phyloP scores from a whole-genome alignment of 2,888 invertebrate genomes.

The Barypeithes pellucidus region DNA sequence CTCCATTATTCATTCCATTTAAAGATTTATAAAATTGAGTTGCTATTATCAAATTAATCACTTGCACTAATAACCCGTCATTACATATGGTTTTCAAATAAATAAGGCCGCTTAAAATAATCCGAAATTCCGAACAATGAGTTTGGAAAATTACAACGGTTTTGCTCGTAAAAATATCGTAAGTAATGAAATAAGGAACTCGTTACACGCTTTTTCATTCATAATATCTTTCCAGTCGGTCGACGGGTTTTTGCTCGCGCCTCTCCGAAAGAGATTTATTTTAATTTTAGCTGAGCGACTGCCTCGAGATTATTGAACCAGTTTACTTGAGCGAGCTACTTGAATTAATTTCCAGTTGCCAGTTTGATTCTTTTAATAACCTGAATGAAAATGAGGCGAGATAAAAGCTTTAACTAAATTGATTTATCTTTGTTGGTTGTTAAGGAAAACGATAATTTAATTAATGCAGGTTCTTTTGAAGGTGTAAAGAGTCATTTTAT shows the following conservation, averaged over 20 bases:
- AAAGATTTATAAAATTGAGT: too few species aligned
- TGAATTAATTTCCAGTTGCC: conserved; percentile 62
- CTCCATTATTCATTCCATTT: too few species aligned
- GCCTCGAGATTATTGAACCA: conserved; percentile 62
- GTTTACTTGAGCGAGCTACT: conserved; percentile 64
- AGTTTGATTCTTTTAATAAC: conserved; percentile 54
- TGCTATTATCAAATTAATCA: not conserved
- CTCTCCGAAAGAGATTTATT: conserved; percentile 35
- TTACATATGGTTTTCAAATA: not conserved
- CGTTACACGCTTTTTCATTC: conserved; percentile 62
- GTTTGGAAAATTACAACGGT: conserved; percentile 53
- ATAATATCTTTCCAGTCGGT: conserved; percentile 57
- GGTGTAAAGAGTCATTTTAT: not conserved
- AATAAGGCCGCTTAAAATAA: conserved; percentile 21
- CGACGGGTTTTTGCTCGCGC: conserved; percentile 43
- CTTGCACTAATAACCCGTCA: not conserved
- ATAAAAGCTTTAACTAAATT: conserved; percentile 45
- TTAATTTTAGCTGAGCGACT: conserved; percentile 54
- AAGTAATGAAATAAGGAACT: conserved; percentile 60
- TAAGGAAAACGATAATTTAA: conserved; percentile 23
- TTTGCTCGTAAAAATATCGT: conserved; percentile 56
- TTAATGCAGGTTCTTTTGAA: conserved; percentile 15
- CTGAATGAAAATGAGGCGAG: conserved; percentile 50
- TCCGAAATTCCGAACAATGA: conserved; percentile 26
- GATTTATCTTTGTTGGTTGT: conserved; percentile 45